phyloP scores from a whole-genome alignment of 2,797 vertebrate genomes.

The Platyrinchus mystaceus region DNA sequence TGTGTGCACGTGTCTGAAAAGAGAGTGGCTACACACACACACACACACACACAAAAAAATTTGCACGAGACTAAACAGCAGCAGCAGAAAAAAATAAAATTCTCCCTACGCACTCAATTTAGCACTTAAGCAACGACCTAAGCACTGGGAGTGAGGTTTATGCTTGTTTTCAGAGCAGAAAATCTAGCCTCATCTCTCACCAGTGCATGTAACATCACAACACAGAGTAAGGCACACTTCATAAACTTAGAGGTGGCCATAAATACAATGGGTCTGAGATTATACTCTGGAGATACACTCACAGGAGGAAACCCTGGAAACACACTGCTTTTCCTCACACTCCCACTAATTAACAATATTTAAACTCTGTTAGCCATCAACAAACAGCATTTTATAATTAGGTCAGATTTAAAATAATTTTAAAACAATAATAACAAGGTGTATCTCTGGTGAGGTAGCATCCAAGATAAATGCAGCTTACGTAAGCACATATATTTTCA shows the following conservation, averaged over 20 bases:
- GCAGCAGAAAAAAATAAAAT: background rate
- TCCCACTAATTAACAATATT: background rate
- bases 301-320: background rate
- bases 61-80: background rate
- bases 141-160: background rate
- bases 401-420: background rate
- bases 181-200: background rate
- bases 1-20: background rate
- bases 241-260: background rate
- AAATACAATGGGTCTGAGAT: background rate
- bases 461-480: background rate
- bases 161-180: background rate
- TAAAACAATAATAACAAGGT: background rate
- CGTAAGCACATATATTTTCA: accelerated
- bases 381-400: background rate
- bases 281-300: background rate
- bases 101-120: background rate
- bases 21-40: background rate
- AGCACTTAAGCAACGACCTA: background rate
- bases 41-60: no score
- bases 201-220: background rate
- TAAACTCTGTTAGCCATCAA: background rate
- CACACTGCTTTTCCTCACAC: background rate
- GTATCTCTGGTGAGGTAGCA: background rate
- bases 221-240: background rate